Evolutionary conservation across 2,888 invertebrate species (phyloP).

Genomic region (Dione vanillae): DNA sequence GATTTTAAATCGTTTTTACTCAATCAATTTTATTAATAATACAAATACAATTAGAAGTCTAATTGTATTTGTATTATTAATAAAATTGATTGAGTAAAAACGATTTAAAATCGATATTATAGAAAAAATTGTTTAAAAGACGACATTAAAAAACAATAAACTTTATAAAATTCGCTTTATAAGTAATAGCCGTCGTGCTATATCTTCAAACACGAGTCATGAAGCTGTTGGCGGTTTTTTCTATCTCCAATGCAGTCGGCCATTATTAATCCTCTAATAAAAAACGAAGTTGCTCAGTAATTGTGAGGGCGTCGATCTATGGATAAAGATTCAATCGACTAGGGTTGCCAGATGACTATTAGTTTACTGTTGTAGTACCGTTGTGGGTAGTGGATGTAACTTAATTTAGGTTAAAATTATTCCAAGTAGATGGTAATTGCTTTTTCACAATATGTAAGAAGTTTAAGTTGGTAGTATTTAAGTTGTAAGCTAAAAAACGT

Average conservation of each 20-base stretch:
- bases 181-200: conserved; percentile 3
- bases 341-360: conserved; percentile 6
- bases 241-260: conserved; percentile 24
- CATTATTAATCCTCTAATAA: conserved; percentile 41
- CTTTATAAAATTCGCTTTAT: background rate
- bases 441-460: too few species aligned
- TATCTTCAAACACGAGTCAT: conserved; percentile 31
- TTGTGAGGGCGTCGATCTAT: conserved; percentile 41
- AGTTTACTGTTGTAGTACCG: background rate
- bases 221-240: conserved; percentile 35
- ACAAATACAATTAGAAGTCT: background rate
- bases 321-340: conserved; percentile 27
- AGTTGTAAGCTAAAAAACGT: too few species aligned
- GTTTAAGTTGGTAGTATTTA: too few species aligned
- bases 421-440: background rate
- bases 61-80: background rate
- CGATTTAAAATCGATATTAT: too few species aligned
- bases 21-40: background rate
- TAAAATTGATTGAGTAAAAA: too few species aligned
- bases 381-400: background rate
- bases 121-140: too few species aligned
- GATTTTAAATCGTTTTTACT: too few species aligned
- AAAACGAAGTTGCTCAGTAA: conserved; percentile 35
- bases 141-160: background rate
- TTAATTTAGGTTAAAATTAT: too few species aligned